Evolutionary conservation across 2,113 vertebrate species (phyloP).

Genomic region (Menidia beryllina): DNA sequence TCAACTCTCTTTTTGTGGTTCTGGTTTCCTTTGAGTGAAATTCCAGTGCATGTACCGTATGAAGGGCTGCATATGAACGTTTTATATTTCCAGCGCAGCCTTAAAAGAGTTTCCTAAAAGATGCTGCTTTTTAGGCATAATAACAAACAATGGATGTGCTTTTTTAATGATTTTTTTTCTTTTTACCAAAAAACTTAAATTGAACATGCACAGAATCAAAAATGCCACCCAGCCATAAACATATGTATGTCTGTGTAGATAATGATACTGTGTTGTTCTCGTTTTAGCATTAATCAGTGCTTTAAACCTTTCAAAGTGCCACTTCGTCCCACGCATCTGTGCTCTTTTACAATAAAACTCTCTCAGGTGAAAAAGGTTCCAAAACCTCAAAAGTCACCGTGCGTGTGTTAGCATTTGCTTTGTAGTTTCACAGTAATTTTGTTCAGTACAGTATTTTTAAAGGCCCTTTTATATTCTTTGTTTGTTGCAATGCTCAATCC

Average conservation of each 20-base stretch:
- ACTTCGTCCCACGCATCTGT: constrained; percentile 32
- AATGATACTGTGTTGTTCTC: not conserved
- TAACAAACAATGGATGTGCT: not conserved
- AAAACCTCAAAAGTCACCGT: constrained; percentile 43
- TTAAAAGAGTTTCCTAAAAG: not conserved
- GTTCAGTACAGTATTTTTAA: constrained; percentile 4
- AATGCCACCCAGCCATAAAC: constrained; percentile 14
- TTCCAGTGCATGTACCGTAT: not conserved
- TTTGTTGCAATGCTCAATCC: constrained; percentile 1
- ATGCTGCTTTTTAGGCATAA: not conserved
- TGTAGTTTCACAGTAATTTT: constrained; percentile 21
- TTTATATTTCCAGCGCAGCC: not conserved
- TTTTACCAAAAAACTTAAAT: not conserved
- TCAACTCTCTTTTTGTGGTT: not conserved
- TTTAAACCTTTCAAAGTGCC: constrained; percentile 58
- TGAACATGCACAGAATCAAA: not conserved
- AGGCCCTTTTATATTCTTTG: constrained; percentile 15
- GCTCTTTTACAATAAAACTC: constrained; percentile 48
- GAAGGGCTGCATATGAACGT: not conserved
- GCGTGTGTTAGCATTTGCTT: constrained; percentile 1
- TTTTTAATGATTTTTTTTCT: not conserved
- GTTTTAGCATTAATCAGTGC: constrained; percentile 42
- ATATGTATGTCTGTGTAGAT: not conserved
- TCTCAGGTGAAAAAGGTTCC: constrained; percentile 72
- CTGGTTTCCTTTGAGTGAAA: constrained; percentile 5